phyloP scores from a whole-genome alignment of 2,888 invertebrate species.

The Thecophora atra region DNA sequence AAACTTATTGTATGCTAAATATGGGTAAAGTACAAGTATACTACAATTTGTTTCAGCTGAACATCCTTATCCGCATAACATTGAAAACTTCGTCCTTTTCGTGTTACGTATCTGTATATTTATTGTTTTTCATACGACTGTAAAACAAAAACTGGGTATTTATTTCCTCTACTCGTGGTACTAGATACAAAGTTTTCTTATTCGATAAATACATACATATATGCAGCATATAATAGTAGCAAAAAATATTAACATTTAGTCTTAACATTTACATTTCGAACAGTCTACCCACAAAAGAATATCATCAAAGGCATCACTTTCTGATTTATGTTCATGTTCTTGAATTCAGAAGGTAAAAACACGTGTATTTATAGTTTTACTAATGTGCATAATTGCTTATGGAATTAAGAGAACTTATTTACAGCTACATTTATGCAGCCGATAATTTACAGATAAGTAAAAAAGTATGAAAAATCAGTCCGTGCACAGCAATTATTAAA shows the following conservation, averaged over 20 bases:
- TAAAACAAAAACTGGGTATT: no score
- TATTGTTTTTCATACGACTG: no score
- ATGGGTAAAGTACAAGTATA: no score
- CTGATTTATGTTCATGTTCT: neutral
- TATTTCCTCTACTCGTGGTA: no score
- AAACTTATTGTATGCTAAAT: no score
- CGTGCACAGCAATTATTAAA: slow-evolving; percentile 42
- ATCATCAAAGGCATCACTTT: neutral
- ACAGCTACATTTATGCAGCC: slow-evolving; percentile 28
- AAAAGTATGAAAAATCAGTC: slow-evolving; percentile 26
- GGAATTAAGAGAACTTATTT: slow-evolving; percentile 7
- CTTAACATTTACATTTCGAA: neutral
- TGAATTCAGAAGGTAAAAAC: neutral
- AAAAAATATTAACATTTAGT: neutral
- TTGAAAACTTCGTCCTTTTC: no score
- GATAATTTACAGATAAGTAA: slow-evolving; percentile 20
- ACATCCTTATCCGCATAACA: no score
- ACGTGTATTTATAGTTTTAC: neutral
- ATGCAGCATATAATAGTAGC: neutral
- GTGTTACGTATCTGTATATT: no score
- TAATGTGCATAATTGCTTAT: neutral
- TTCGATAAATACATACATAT: neutral
- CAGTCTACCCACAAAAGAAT: neutral
- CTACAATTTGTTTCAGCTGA: no score
- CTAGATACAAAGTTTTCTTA: no score